phyloP scores from a whole-genome alignment of 2,797 vertebrate species.

The Pseudomugil gertrudae region DNA sequence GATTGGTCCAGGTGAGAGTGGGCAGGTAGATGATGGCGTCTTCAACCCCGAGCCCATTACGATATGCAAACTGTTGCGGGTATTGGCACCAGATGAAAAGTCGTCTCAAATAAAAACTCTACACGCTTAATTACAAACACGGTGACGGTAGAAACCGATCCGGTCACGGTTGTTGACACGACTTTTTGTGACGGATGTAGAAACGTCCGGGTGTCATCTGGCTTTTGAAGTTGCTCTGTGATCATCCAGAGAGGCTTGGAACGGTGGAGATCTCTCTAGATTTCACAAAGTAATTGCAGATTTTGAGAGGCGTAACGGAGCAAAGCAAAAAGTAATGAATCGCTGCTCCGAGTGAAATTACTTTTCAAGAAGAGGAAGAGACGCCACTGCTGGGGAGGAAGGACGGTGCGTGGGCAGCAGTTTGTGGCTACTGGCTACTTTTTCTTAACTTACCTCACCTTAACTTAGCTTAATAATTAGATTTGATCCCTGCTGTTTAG shows the following conservation, averaged over 20 bases:
- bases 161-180: not conserved
- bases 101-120: too few relatives aligned
- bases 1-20: too few relatives aligned
- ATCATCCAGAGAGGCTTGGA: slow-evolving; percentile 6
- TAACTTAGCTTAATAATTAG: not conserved
- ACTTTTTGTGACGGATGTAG: not conserved
- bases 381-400: not conserved
- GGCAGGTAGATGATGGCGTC: too few relatives aligned
- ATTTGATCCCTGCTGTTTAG: not conserved
- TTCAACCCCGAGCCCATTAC: too few relatives aligned
- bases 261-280: slow-evolving; percentile 12
- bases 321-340: slow-evolving; percentile 29
- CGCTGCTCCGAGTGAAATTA: slow-evolving; percentile 21
- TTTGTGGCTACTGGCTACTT: not conserved
- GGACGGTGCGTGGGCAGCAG: not conserved
- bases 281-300: slow-evolving; percentile 35
- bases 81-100: too few relatives aligned
- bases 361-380: slow-evolving; percentile 22
- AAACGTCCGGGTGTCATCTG: slow-evolving; percentile 14
- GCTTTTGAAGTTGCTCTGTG: slow-evolving; percentile 18
- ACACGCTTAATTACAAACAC: too few relatives aligned
- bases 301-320: slow-evolving; percentile 30
- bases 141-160: not conserved
- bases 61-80: too few relatives aligned
- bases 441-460: not conserved